Base-by-base conservation (phyloP, 2,797 vertebrate species). In the Propithecus deckenii region DNA sequence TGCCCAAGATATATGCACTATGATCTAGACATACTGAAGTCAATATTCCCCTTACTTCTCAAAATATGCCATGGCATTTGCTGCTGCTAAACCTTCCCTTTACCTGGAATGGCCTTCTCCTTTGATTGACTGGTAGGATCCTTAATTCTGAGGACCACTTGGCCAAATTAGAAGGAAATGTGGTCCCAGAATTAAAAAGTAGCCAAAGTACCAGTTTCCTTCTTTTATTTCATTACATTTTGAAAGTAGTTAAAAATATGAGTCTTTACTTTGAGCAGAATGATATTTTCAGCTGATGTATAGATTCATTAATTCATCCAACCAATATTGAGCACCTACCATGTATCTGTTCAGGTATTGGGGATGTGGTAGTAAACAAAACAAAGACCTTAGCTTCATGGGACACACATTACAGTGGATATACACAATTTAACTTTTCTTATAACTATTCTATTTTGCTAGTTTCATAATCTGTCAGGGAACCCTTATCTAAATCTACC, bases 61-160 rank as follows among this genome's bases (percentile, higher is more conserved):
- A 88, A 86, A 93, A 86, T 83, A 72, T 32, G 32, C 69, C 12
- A 10, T 93, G 63, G 18, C n/a, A 74, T 86, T 89, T 94, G 17
- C 69, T 92, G 22, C 30, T 59, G 46, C 18, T 87, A 41, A 96
- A 75, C 43, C 28, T 80, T 91, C 17, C 17, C 5, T 52, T 30
- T 78, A 83, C 20, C 52, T 88, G n/a, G 5, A 84, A 25, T 67
- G 10, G 50, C 43, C n/a, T 63, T 92, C 30, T 88, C 25, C 15
- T 69, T 95, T 96, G 13, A 89, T 63, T 92, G 48, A 14, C 15
- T 48, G 38, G 14, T 3, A 38, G 23, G 13, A 48, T 85, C 57
- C 41, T 84, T 89, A 75, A 86, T 89, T 87, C 71, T 95, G 75
- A 87, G 88, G 87, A 90, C 30, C 52, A 20, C 38, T 78, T 93